These are phyloP conservation scores for Porites lutea DNA, from an alignment of 64 coral and sea anemone genomes.

Conservation along the genomic window DNA sequence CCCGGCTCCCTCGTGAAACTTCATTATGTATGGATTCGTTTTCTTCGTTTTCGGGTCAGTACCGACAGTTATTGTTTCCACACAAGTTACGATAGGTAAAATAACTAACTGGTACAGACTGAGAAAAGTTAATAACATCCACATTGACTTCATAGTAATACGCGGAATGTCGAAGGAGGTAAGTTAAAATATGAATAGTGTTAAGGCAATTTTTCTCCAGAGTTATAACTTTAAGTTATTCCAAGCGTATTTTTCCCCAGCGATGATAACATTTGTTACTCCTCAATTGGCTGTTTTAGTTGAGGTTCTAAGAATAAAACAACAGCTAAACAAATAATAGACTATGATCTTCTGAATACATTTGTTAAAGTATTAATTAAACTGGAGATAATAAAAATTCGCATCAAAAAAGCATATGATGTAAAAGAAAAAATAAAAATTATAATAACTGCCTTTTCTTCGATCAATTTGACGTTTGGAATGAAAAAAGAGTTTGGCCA, in stretches of 20 bases:
- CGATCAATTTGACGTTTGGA: too few relatives aligned
- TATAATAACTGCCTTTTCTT: too few relatives aligned
- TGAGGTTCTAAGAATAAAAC: neutral
- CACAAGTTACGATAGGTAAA: neutral
- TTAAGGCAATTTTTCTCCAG: too few relatives aligned
- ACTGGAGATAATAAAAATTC: too few relatives aligned
- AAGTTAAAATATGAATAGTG: too few relatives aligned
- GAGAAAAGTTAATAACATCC: neutral
- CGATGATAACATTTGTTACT: constrained; percentile 6
- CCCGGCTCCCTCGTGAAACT: constrained; percentile 47
- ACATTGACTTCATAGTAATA: neutral
- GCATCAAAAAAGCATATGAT: too few relatives aligned
- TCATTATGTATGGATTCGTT: constrained; percentile 71
- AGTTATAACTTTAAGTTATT: neutral
- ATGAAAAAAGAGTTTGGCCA: too few relatives aligned
- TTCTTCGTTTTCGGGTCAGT: neutral
- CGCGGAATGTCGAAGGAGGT: too few relatives aligned
- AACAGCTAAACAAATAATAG: constrained; percentile 23
- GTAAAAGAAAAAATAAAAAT: too few relatives aligned
- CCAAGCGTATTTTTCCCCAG: neutral
- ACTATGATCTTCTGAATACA: neutral
- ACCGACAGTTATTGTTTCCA: constrained; percentile 11
- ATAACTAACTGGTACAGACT: neutral
- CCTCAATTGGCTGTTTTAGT: neutral
- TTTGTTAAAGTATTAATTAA: neutral